Evolutionary conservation across 1,140 invertebrate genomes (phyloP).

Genomic region (Pseudomyrmex cubaensis): DNA sequence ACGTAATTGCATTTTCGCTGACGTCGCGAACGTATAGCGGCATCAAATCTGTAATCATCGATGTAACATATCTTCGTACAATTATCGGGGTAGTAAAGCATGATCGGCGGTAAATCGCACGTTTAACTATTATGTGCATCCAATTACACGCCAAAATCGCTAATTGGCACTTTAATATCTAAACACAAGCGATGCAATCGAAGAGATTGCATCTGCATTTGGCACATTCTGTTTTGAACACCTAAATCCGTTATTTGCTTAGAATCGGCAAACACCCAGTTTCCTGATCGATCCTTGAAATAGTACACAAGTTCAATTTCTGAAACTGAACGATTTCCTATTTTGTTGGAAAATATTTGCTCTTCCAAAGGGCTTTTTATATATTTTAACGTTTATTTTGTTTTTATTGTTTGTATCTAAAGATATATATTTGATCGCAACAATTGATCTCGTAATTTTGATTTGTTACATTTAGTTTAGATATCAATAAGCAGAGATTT

Average conservation of each 20-base stretch:
- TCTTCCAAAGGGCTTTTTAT: background rate
- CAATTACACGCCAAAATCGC: conserved; percentile 39
- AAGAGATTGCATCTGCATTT: conserved; percentile 5
- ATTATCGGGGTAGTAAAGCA: conserved; percentile 34
- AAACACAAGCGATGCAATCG: background rate
- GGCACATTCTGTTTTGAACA: conserved; percentile 33
- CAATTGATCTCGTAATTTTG: too few relatives aligned
- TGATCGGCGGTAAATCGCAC: conserved; percentile 35
- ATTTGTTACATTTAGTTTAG: too few relatives aligned
- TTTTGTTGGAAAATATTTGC: conserved; percentile 32
- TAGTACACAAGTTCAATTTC: background rate
- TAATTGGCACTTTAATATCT: conserved; percentile 56
- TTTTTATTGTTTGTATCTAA: conserved; percentile 8
- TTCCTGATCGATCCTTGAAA: conserved; percentile 16
- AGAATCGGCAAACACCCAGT: conserved; percentile 1
- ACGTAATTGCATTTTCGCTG: conserved; percentile 43
- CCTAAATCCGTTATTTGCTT: conserved; percentile 11
- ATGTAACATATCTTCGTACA: conserved; percentile 48
- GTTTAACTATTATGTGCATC: conserved; percentile 40
- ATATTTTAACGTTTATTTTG: background rate
- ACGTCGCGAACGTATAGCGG: conserved; percentile 18
- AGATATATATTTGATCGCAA: background rate
- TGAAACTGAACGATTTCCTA: background rate
- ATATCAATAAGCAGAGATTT: too few relatives aligned
- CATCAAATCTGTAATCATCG: conserved; percentile 51